Conservation (phyloP, 2,797 vertebrate species). For the Cichlasoma orientale region DNA sequence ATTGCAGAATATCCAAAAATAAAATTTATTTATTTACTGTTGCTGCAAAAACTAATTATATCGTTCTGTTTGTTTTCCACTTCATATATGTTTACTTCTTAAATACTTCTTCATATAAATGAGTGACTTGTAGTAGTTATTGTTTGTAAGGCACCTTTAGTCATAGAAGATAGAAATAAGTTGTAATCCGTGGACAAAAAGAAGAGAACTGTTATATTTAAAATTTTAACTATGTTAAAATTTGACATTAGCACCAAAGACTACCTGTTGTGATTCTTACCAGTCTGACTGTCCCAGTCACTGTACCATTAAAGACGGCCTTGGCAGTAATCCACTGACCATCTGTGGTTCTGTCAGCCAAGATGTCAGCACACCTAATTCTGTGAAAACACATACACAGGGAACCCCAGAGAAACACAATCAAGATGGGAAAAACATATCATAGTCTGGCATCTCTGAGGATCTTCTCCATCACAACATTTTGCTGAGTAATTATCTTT, state of each 20-base stretch:
- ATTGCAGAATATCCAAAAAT: background rate
- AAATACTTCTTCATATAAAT: background rate
- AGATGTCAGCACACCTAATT: conserved; percentile 78
- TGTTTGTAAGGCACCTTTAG: background rate
- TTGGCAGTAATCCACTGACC: conserved; percentile 71
- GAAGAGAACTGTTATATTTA: background rate
- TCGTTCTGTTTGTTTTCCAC: background rate
- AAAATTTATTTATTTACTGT: rapidly evolving
- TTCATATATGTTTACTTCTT: background rate
- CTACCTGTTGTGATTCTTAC: conserved; percentile 61
- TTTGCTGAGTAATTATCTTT: conserved; percentile 31
- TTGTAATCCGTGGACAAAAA: background rate
- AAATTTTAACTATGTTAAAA: background rate
- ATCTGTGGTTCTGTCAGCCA: conserved; percentile 46
- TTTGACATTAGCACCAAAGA: background rate
- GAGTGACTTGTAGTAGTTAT: background rate
- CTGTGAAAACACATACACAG: conserved; percentile 51
- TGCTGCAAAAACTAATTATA: background rate
- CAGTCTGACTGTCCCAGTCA: conserved; percentile 78
- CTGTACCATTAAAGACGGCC: conserved; percentile 68
- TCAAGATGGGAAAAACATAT: conserved; percentile 5
- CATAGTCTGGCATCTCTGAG: background rate
- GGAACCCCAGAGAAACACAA: conserved; percentile 3
- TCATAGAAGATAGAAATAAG: background rate
- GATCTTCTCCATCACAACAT: background rate